Evolutionary conservation across 2,113 vertebrate species (phyloP).

Genomic region (Chroicocephalus ridibundus): DNA sequence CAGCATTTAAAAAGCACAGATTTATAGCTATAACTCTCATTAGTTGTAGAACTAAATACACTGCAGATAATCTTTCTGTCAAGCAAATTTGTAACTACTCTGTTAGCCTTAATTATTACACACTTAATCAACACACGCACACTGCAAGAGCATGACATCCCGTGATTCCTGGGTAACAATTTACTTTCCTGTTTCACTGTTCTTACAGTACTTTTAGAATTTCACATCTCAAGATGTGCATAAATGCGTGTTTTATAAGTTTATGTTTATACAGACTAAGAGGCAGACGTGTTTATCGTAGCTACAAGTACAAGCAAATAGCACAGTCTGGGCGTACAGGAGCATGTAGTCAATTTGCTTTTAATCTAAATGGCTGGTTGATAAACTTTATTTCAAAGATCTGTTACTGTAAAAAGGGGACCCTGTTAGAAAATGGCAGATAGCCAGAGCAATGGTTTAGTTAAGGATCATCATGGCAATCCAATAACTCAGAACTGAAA

Average conservation of each 20-base stretch:
- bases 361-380: neutral
- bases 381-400: neutral
- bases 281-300: neutral
- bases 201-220: neutral
- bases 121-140: neutral
- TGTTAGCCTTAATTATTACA: neutral
- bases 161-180: neutral
- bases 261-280: neutral
- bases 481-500: neutral
- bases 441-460: neutral
- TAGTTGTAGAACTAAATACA: neutral
- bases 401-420: neutral
- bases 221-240: neutral
- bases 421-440: neutral
- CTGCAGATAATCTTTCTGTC: neutral
- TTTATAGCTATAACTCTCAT: neutral
- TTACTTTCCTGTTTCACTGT: neutral
- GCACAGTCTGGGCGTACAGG: neutral
- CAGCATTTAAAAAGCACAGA: neutral
- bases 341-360: neutral
- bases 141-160: neutral
- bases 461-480: neutral
- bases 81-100: neutral
- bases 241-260: neutral
- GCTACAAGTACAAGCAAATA: neutral